Base-by-base conservation (phyloP, 2,113 vertebrate genomes). In the Phasianus colchicus region DNA sequence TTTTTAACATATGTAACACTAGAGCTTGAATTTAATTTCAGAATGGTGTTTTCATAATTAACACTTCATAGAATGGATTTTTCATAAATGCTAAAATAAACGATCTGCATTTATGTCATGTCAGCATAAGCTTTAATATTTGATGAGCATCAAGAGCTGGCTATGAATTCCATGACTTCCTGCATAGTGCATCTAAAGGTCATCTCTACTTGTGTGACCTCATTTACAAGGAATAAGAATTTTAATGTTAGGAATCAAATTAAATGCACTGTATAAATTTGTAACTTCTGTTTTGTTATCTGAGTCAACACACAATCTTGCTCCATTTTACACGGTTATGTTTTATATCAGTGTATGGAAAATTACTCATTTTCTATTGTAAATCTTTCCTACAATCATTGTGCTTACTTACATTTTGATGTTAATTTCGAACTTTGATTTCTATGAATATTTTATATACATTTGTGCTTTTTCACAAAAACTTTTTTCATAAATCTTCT, bases 111-210 rank as follows among this genome's bases (percentile, higher is more conserved):
- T 86, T 38, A 42, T 85, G 25, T 47, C 40, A 25, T 29, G 2
- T 38, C 15, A n/a, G 2, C 11, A 12, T n/a, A 61, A 65, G 1
- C 34, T 79, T 87, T 67, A n/a, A 9, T 22, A 55, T 82, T n/a
- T 83, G 48, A 72, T 61, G 6, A 88, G 3, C 8, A 16, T 84
- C 14, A 83, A 74, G n/a, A 78, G 27, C n/a, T 45, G 13, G 18
- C 19, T 1, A 1, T 6, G 9, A 15, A 78, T 64, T 17, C 13
- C 4, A 3, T 10, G 11, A 3, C 9, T 8, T 73, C 45, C 21
- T 29, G 32, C 36, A 40, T 0, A 34, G 2, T 0, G 0, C 32
- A 36, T 13, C 13, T 54, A 60, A 45, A 88, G 47, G 13, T 57
- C 32, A 6, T 6, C 50, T 72, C 25, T 74, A 42, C 8, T 47